Percentiles rank a stretch among this genome's conserved stretches.
Evolutionary conservation across 2,888 invertebrate species (phyloP).

Genomic region (Spisula subtruncata): DNA sequence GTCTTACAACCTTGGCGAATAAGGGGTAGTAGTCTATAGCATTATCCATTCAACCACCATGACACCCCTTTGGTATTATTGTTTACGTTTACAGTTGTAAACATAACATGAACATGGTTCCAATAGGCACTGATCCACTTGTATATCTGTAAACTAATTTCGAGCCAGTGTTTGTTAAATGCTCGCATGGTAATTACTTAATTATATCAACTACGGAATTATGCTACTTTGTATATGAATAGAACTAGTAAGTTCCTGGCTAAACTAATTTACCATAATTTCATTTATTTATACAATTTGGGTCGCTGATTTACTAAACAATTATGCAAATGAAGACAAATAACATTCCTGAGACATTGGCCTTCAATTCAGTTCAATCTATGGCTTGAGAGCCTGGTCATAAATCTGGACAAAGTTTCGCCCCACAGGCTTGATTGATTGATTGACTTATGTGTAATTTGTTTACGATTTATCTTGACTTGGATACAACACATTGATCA

Average conservation of each 20-base stretch:
- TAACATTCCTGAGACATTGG: neutral
- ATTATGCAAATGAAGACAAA: neutral
- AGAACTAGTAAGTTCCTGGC: neutral
- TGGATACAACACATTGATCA: too few species aligned
- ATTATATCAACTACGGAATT: neutral
- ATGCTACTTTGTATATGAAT: neutral
- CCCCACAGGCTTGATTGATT: neutral
- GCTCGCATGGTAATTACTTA: too few species aligned
- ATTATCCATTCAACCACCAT: too few species aligned
- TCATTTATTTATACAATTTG: neutral
- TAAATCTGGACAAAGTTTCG: neutral
- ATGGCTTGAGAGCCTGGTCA: neutral
- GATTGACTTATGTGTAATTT: neutral
- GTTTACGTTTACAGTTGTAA: too few species aligned
- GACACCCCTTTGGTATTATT: too few species aligned
- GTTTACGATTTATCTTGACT: neutral
- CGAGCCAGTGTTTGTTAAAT: too few species aligned
- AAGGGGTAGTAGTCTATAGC: too few species aligned
- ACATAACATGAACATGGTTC: too few species aligned
- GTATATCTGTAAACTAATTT: too few species aligned
- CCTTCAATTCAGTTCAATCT: neutral
- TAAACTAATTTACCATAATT: constrained; percentile 3
- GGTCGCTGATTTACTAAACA: neutral
- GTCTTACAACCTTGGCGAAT: too few species aligned
- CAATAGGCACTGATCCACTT: too few species aligned